phyloP scores from a whole-genome alignment of 1,140 invertebrate species.

The Drosophila pandora region DNA sequence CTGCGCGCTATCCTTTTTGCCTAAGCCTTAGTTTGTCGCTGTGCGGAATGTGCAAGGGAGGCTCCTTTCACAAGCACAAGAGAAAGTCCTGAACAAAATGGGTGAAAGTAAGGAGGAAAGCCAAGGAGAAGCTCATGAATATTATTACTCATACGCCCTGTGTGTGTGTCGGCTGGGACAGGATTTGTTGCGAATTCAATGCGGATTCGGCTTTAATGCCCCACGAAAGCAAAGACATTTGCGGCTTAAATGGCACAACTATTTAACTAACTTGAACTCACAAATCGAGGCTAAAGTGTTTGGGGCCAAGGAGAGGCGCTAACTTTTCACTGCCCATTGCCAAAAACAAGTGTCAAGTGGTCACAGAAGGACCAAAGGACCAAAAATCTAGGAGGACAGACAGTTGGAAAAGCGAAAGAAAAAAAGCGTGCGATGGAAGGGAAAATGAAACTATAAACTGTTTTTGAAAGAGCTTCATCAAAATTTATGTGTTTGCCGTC shows the following conservation, averaged over 20 bases:
- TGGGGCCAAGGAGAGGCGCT: slow-evolving; percentile 21
- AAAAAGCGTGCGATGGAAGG: neutral
- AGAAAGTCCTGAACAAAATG: neutral
- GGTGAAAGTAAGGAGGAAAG: neutral
- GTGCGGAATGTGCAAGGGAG: slow-evolving; percentile 18
- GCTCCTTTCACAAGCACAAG: too few relatives aligned
- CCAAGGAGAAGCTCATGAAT: slow-evolving; percentile 46
- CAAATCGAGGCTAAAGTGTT: slow-evolving; percentile 29
- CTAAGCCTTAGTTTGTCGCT: slow-evolving; percentile 15
- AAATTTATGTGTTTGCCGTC: slow-evolving; percentile 44
- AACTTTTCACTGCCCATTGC: slow-evolving; percentile 61
- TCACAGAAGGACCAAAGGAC: slow-evolving; percentile 9
- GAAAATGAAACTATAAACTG: slow-evolving; percentile 36
- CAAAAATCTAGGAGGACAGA: neutral
- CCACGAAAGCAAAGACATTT: neutral
- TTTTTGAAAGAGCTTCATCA: slow-evolving; percentile 50
- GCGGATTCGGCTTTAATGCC: slow-evolving; percentile 27
- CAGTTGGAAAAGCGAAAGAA: neutral
- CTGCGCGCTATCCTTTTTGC: neutral
- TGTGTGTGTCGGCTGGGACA: neutral
- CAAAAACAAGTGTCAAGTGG: slow-evolving; percentile 47
- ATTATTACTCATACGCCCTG: slow-evolving; percentile 64
- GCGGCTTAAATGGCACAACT: slow-evolving; percentile 29
- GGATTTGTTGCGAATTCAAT: slow-evolving; percentile 40
- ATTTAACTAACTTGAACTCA: slow-evolving; percentile 42